A percentile compares a stretch with the other conserved stretches of the same genome.
Conservation (phyloP, 2,113 vertebrate genomes). For the Pomatostomus ruficeps region DNA sequence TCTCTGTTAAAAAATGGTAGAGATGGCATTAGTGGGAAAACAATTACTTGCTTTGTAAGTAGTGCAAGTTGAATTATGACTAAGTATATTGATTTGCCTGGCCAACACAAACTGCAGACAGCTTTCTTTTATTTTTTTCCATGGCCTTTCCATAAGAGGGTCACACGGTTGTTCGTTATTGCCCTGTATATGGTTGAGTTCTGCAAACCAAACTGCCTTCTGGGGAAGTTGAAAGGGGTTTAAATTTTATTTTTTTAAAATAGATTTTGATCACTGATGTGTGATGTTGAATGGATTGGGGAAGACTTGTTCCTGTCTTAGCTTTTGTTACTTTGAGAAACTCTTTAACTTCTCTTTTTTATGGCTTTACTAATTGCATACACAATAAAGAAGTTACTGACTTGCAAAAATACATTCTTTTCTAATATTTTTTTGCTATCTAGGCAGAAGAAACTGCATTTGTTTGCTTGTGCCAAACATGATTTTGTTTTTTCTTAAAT, state of each 20-base stretch:
- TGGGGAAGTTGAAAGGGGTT: neutral
- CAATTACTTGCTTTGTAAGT: slow-evolving; percentile 57
- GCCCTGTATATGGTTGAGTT: neutral
- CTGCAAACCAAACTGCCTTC: slow-evolving; percentile 11
- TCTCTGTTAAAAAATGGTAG: neutral
- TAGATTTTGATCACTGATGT: neutral
- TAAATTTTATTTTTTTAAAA: neutral
- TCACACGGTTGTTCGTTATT: slow-evolving; percentile 10
- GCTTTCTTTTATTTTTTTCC: neutral
- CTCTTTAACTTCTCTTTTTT: neutral
- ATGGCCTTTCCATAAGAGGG: neutral
- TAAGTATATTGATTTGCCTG: slow-evolving; percentile 36
- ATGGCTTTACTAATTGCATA: neutral
- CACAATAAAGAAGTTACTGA: neutral
- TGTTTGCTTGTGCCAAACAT: neutral
- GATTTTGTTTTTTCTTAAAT: neutral
- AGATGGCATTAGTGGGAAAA: slow-evolving; percentile 23
- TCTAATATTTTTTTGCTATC: neutral
- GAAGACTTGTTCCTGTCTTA: neutral
- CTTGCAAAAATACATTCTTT: neutral
- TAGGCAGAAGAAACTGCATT: neutral
- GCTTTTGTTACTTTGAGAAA: neutral
- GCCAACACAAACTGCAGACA: slow-evolving; percentile 39
- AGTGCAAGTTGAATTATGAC: slow-evolving; percentile 17
- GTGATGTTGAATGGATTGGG: neutral